phyloP scores from a whole-genome alignment of 2,888 invertebrate species.

The Drosophila silvestris region DNA sequence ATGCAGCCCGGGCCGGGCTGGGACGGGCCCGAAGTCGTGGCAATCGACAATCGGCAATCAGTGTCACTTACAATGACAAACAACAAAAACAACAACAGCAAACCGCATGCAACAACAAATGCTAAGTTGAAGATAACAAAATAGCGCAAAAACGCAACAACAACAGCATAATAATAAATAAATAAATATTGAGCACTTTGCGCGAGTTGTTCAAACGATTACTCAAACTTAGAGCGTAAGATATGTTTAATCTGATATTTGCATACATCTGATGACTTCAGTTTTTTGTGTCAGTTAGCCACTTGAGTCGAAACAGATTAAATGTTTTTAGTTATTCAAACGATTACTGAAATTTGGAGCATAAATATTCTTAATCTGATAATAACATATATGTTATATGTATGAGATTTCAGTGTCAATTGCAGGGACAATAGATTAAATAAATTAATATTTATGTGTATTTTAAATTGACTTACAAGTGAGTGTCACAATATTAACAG shows the following conservation, averaged over 20 bases:
- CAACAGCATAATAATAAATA: slow-evolving; percentile 47
- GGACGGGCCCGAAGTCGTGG: slow-evolving; percentile 30
- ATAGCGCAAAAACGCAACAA: slow-evolving; percentile 12
- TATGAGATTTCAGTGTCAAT: neutral
- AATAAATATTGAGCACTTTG: slow-evolving; percentile 40
- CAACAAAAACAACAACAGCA: slow-evolving; percentile 32
- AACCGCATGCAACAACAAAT: slow-evolving; percentile 22
- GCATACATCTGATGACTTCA: neutral
- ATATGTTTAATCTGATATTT: slow-evolving; percentile 9
- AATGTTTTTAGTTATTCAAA: slow-evolving; percentile 24
- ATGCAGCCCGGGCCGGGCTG: slow-evolving; percentile 61
- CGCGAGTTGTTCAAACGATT: slow-evolving; percentile 35
- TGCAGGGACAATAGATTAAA: neutral
- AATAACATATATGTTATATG: neutral
- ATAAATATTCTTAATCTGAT: neutral
- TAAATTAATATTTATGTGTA: neutral
- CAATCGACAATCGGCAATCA: slow-evolving; percentile 41
- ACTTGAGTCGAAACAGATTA: neutral
- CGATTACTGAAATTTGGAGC: slow-evolving; percentile 6
- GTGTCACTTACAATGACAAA: slow-evolving; percentile 66
- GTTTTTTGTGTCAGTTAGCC: neutral
- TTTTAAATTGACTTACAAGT: neutral
- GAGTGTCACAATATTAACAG: neutral
- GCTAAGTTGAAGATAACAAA: slow-evolving; percentile 38
- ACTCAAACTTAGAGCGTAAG: neutral